These are phyloP conservation scores for Irena cyanogastra DNA, from an alignment of 2,113 vertebrate genomes.

Conservation along the genomic window DNA sequence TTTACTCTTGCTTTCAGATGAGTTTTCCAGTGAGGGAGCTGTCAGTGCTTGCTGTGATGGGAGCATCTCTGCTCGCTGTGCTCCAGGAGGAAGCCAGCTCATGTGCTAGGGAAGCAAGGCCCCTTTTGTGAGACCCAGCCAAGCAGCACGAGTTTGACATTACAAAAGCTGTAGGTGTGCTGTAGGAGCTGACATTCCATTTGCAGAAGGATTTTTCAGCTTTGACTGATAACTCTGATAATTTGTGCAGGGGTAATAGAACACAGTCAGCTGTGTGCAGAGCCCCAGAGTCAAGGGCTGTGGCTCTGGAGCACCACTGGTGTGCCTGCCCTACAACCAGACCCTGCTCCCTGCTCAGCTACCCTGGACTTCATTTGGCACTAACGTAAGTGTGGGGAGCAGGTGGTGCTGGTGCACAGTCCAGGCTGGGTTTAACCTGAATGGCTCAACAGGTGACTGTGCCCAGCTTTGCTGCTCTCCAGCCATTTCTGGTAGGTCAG, in stretches of 20 bases:
- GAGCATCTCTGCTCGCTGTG: neutral
- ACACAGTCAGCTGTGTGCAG: neutral
- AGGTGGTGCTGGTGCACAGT: neutral
- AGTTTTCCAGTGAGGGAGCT: neutral
- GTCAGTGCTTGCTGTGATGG: neutral
- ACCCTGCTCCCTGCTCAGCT: neutral
- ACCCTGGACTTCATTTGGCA: neutral
- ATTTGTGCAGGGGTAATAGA: neutral
- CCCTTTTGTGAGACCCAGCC: neutral
- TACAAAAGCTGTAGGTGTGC: neutral
- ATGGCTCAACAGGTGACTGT: neutral
- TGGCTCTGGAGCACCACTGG: neutral
- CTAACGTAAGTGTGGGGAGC: neutral
- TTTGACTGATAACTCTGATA: neutral
- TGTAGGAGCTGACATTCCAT: neutral
- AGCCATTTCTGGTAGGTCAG: neutral
- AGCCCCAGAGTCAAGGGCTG: neutral
- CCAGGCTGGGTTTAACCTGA: neutral
- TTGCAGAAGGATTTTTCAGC: neutral
- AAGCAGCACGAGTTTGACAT: neutral
- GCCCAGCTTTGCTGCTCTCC: neutral
- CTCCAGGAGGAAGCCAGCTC: accelerated
- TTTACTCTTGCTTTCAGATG: neutral
- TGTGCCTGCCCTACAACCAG: neutral
- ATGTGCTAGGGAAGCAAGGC: neutral